Evolutionary conservation across 2,797 vertebrate species (phyloP).

Genomic region (Catharus ustulatus): DNA sequence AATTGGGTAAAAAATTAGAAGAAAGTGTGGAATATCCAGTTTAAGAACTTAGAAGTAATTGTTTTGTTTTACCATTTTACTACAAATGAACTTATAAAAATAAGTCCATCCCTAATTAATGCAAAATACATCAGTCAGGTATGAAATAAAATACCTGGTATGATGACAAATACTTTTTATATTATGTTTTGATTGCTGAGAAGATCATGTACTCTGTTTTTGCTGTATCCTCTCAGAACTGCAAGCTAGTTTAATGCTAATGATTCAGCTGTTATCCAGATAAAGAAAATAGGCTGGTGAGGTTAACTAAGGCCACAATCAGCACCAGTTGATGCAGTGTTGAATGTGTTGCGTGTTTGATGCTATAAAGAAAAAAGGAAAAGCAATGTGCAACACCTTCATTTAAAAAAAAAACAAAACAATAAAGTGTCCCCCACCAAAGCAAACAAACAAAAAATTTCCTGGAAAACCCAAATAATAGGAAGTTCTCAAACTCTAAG

Average conservation of each 20-base stretch:
- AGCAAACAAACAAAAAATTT: background rate
- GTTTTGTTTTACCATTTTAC: background rate
- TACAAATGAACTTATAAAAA: background rate
- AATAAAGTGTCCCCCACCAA: background rate
- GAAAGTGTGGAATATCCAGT: background rate
- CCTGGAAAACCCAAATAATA: background rate
- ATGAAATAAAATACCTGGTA: background rate
- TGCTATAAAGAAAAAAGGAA: background rate
- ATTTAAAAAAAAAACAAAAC: background rate
- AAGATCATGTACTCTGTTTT: background rate
- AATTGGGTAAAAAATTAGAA: background rate
- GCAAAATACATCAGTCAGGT: background rate
- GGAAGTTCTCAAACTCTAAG: background rate
- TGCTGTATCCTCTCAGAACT: background rate
- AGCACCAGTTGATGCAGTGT: background rate
- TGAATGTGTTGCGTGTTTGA: background rate
- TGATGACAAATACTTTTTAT: background rate
- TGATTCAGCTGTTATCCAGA: slow-evolving; percentile 28
- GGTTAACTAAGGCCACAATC: slow-evolving; percentile 4
- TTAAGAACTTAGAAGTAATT: background rate
- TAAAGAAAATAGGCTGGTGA: background rate
- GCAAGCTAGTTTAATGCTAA: background rate
- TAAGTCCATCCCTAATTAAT: background rate
- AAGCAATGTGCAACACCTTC: background rate
- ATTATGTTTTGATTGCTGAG: background rate